Conservation (phyloP, 2,888 invertebrate genomes). For the Agriopis marginaria region DNA sequence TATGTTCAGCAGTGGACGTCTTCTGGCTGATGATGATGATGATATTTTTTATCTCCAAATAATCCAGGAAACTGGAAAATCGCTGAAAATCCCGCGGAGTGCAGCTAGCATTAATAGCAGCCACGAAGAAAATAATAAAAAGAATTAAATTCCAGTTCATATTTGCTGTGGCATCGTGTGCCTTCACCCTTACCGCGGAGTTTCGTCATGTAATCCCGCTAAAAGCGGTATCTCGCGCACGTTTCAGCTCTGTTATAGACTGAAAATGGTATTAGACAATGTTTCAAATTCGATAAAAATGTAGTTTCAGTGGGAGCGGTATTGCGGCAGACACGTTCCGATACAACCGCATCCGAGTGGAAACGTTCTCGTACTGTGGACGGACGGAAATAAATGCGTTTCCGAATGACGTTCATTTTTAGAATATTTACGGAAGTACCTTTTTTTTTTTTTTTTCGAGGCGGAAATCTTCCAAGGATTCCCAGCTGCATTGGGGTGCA, state of each 20-base stretch:
- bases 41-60: too few relatives aligned
- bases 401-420: constrained; percentile 13
- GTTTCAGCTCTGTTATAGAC: constrained; percentile 32
- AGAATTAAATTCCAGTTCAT: background rate
- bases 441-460: too few relatives aligned
- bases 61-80: too few relatives aligned
- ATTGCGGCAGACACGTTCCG: constrained; percentile 19
- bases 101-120: too few relatives aligned
- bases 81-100: too few relatives aligned
- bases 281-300: constrained; percentile 40
- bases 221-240: constrained; percentile 34
- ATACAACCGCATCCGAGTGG: constrained; percentile 1
- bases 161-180: background rate
- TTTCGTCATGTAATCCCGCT: constrained; percentile 27
- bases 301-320: constrained; percentile 21
- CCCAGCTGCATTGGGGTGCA: too few relatives aligned
- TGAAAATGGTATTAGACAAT: constrained; percentile 40
- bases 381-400: constrained; percentile 19
- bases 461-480: too few relatives aligned
- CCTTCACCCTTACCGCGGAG: background rate
- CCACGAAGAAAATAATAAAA: background rate
- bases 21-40: too few relatives aligned
- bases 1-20: too few relatives aligned
- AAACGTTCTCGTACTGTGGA: constrained; percentile 3
- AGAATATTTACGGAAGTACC: constrained; percentile 5